Base-by-base conservation (phyloP, 2,888 invertebrate species). In the Tiphia femorata region DNA sequence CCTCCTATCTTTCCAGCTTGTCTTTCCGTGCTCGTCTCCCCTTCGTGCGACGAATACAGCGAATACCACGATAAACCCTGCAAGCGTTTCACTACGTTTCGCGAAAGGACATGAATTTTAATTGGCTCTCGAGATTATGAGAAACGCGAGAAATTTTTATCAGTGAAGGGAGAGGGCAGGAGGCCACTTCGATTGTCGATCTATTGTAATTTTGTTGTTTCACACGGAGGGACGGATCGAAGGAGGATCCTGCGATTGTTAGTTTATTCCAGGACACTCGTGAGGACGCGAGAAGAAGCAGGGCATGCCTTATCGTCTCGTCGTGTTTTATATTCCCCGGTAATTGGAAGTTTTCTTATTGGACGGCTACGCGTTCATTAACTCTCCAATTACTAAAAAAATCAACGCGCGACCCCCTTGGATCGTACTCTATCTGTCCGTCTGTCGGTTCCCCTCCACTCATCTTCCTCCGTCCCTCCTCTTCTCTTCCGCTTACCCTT, bases 321-420 rank as follows among this genome's bases (percentile, higher is more conserved):
- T 75, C 71, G 42, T 43, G 64, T 68, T n/a, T n/a, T 70, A 72
- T n/a, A n/a, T n/a, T n/a, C 73, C 72, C 61, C 60, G 49, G 76
- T 80, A 78, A 80, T 80, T 79, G 76, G 76, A 75, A 79, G 77
- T 77, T 70, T 77, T 78, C 74, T 76, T 67, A 61, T 55, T 62
- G 62, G n/a, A n/a, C n/a, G n/a, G 58, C 54, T 56, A 51, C 62
- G 43, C 63, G 62, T 54, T 58, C 70, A 72, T 74, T 73, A 70
- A 76, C 68, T 71, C 69, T 49, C 69, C 72, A 75, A 77, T 76
- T 73, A 74, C 61, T 33, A 57, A 61, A 29, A 29, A 51, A 43
- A 42, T 30, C 37, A 46, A 44, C 23, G 25, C 27, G 35, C 8
- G 16, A 47, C 29, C 42, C 35, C 49, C 25, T 2, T 49, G 49